phyloP scores from a whole-genome alignment of 2,888 invertebrate species.

The Coleophora flavipennella region DNA sequence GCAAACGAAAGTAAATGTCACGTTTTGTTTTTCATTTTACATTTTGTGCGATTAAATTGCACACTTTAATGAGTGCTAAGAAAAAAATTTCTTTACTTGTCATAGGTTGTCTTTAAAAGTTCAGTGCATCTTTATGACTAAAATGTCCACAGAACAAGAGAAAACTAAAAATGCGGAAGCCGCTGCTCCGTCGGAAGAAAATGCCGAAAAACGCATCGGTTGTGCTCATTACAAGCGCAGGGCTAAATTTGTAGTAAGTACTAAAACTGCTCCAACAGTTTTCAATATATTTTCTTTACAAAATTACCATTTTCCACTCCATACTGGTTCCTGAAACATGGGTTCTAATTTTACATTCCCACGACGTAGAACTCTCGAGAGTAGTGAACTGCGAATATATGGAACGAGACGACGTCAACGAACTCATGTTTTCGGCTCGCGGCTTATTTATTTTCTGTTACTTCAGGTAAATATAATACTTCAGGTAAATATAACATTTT shows the following conservation, averaged over 20 bases:
- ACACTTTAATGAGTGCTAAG: no score
- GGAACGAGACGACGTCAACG: conserved; percentile 51
- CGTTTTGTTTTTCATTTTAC: no score
- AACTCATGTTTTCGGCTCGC: conserved; percentile 21
- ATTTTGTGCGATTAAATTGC: no score
- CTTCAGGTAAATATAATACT: no score
- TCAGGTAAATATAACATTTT: no score
- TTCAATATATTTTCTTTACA: conserved; percentile 7
- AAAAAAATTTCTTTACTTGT: no score
- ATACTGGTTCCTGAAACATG: conserved; percentile 25
- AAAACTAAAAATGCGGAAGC: conserved; percentile 31
- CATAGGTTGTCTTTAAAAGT: background rate
- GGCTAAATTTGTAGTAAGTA: conserved; percentile 88
- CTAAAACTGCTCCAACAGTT: conserved; percentile 3
- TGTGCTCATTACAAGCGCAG: conserved; percentile 89
- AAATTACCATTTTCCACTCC: conserved; percentile 1
- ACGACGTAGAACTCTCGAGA: conserved; percentile 31
- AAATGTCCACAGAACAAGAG: conserved; percentile 45
- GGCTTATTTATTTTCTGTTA: conserved; percentile 5
- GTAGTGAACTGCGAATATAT: conserved; percentile 28
- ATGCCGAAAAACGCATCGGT: conserved; percentile 72
- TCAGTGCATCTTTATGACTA: conserved; percentile 6
- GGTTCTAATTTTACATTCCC: conserved; percentile 42
- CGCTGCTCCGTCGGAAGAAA: conserved; percentile 26
- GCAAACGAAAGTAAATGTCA: no score